Evolutionary conservation across 1,140 invertebrate genomes (phyloP), one percentile per base, ranked within the genome.

Genomic region (Drosophila seguyi): DNA sequence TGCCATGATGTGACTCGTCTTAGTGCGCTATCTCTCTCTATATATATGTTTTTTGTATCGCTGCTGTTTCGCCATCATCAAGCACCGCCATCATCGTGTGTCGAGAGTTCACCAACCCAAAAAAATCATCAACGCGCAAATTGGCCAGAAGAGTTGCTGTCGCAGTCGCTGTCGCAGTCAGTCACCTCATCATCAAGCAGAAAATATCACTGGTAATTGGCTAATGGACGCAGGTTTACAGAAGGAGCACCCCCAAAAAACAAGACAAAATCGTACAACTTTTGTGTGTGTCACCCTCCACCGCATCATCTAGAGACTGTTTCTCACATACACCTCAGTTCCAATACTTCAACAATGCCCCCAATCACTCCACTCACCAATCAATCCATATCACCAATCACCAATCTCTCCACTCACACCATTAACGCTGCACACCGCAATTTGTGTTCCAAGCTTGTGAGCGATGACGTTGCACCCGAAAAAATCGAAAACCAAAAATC

Each of bases 151-250:
- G 29, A 69, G 66, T 69, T 45, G 58, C 29, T 18, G 44, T 47
- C 42, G 22, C 41, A 18, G 61, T 65, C 61, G 61, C 29, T 13
- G 29, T 45, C 57, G 45, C 44, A 39, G 42, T 25, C 66, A 65
- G 36, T 66, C 75, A 83, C 65, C 72, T 77, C 83, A 83, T 87
- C 80, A 83, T 84, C 83, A 83, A 78, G 68, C 75, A 87, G 75
- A 59, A 69, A 83, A 58, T n/a, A n/a, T 77, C 72, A 83, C 81
- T 88, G 83, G 84, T 87, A 88, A 87, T 88, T 87, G 83, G 83
- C 84, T 87, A 88, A 79, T 76, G 79, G 62, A 68, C 45, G 73
- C 67, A 74, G 72, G 68, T 66, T 66, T 67, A 55, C 22, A 65
- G 48, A 67, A 45, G 47, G 55, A 44, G 41, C 62, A 74, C 52